Conservation (phyloP, 2,113 vertebrate genomes). For the Pungitius pungitius region DNA sequence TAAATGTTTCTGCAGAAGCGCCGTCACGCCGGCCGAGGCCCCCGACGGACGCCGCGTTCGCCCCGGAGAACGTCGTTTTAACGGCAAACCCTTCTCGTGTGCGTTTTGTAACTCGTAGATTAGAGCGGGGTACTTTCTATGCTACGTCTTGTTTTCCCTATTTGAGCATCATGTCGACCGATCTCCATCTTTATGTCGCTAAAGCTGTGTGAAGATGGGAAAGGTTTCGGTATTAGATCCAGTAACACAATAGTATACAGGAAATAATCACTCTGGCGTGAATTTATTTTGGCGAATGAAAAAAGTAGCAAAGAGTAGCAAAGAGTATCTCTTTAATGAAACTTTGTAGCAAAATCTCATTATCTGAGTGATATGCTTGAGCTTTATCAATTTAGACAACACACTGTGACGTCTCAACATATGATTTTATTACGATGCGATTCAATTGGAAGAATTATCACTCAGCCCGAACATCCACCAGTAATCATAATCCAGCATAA, state of each 20-base stretch:
- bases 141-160: neutral
- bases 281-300: neutral
- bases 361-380: neutral
- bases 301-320: neutral
- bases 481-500: neutral
- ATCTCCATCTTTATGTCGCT: too few relatives aligned
- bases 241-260: neutral
- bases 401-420: neutral
- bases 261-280: neutral
- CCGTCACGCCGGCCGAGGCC: constrained; percentile 38
- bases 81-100: neutral
- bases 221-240: neutral
- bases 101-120: neutral
- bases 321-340: too few relatives aligned
- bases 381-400: neutral
- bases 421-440: neutral
- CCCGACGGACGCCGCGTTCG: constrained; percentile 23
- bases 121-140: neutral
- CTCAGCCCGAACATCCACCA: neutral
- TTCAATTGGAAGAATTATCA: neutral
- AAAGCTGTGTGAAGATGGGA: neutral
- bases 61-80: constrained; percentile 32
- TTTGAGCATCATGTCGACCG: neutral
- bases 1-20: constrained; percentile 54
- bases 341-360: neutral